Evolutionary conservation across 53 echinoderm and acorn worm species (phyloP), one percentile per base, ranked within the genome.

Genomic region (Crossaster papposus): DNA sequence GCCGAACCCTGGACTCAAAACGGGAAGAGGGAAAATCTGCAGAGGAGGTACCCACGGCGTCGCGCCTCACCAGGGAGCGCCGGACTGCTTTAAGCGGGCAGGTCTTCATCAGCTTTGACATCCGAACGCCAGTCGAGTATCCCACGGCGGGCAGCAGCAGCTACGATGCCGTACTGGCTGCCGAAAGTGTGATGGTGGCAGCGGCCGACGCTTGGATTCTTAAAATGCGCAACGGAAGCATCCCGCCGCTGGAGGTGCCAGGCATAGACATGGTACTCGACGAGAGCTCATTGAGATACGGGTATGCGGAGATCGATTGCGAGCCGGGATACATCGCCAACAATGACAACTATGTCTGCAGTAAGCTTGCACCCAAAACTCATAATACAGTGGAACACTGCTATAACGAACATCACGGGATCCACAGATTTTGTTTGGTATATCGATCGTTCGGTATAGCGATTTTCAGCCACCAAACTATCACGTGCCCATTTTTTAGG

Each of bases 291-390:
- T 13, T 52, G 53, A 22, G 71, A 22, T 73, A 85, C 15, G 72
- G 53, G 12, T 31, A 72, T 51, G 30, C 72, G 31, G 36, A 72
- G 22, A 20, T 85, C 22, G 34, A 2, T 2, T 85, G 85, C 38
- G 54, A 85, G n/a, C 54, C 53, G 7, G 85, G 85, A 30, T 85
- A 85, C 30, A 37, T 85, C 1, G 12, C 36, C n/a, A 72, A 36
- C 85, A 85, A 85, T 33, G 72, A 85, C 11, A 24, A 24, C 30
- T 72, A 51, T 28, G 18, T 51, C 22, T 85, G 85, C 30, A 30
- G 85, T 85, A 72, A 85, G 85, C 7, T 13, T 18, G 17, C 0
- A 4, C 15, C 15, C 58, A 14, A 3, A 52, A 52, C 53, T 20
- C 58, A 58, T 2, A 58, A 15, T 8, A 18, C 17, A 14, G 17